Evolutionary conservation across 2,888 invertebrate species (phyloP), one percentile per base, ranked within the genome.

Genomic region (Drosophila picticornis): DNA sequence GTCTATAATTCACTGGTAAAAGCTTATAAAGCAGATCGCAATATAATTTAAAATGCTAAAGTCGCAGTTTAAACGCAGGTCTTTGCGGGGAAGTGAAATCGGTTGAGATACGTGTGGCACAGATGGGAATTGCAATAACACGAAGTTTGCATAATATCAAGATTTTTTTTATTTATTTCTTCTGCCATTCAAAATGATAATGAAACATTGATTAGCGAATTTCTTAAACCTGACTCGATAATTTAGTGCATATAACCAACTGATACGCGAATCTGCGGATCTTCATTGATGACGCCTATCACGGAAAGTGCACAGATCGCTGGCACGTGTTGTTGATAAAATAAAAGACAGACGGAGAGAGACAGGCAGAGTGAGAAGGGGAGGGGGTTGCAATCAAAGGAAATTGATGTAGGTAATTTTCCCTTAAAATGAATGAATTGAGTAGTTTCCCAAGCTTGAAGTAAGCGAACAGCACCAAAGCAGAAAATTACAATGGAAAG

Each of bases 401-500:
- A 43, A 22, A 22, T 31, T 29, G 10, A 48, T 55, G 38, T 27
- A 48, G 25, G 19, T 52, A 52, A 63, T 66, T 57, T 31, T 19
- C 36, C 46, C 31, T 58, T 48, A 11, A 58, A 59, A 34, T 58
- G 31, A 72, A 80, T 72, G 59, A 55, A 60, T 58, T 62, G 7
- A 64, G 29, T 62, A 10, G 59, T 81, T 75, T 81, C 77, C 59
- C 78, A 78, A 46, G 66, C 59, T 51, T 48, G 25, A 43, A 29
- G 40, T 27, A n/a, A 53, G 11, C n/a, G 38, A 61, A 40, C 57
- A 25, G 53, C 72, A 72, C n/a, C 64, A 64, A 62, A 59, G 72
- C 78, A 75, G 81, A 76, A 78, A 77, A 77, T 69, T 55, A 81
- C 79, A 79, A 72, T 77, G 80, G 53, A 71, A 67, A 66, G 71